A percentile compares a stretch with the other conserved stretches of the same genome.
phyloP scores from a whole-genome alignment of 2,113 vertebrate species.

The Pristiophorus japonicus region DNA sequence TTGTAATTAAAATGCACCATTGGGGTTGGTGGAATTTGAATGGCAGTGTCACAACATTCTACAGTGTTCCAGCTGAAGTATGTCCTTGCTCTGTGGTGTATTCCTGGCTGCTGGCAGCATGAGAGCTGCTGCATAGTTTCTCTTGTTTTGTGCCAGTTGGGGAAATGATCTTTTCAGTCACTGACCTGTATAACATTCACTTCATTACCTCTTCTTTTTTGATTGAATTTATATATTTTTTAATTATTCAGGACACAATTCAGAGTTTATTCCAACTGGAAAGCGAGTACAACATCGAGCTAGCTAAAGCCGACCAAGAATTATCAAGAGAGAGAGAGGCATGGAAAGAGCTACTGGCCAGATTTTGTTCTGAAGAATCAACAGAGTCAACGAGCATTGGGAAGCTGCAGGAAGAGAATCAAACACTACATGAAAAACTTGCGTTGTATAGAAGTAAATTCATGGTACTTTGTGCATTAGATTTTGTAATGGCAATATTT shows the following conservation, averaged over 20 bases:
- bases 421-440: conserved; percentile 1
- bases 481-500: neutral
- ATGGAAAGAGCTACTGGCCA: conserved; percentile 12
- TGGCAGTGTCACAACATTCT: neutral
- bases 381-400: neutral
- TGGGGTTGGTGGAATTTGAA: neutral
- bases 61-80: neutral
- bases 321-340: neutral
- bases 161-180: neutral
- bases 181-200: neutral
- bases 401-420: conserved; percentile 15
- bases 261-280: neutral
- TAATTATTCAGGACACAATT: neutral
- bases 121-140: neutral
- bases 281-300: neutral
- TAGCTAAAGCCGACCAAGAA: neutral
- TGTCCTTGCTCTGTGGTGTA: neutral
- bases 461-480: neutral
- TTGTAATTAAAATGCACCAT: neutral
- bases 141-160: neutral
- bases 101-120: neutral
- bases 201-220: neutral
- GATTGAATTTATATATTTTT: neutral
- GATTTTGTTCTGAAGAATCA: neutral
- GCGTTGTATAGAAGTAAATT: neutral